Evolutionary conservation across 2,888 invertebrate genomes (phyloP).

Genomic region (Melipona beecheii): DNA sequence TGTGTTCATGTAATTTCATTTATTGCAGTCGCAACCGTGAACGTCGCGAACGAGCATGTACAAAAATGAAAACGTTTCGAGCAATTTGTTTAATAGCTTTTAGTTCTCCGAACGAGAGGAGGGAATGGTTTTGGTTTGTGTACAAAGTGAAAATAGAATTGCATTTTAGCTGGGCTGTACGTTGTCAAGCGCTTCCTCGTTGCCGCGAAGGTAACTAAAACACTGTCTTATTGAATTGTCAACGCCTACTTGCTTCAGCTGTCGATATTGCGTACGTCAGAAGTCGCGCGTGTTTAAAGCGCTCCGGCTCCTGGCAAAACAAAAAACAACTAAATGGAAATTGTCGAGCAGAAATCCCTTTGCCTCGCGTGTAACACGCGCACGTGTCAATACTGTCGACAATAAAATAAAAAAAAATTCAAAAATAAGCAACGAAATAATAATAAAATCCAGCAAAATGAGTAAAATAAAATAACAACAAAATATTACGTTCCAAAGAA

Average conservation of each 20-base stretch:
- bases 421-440: too few relatives aligned
- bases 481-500: too few relatives aligned
- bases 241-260: slow-evolving; percentile 9
- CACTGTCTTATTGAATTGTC: background rate
- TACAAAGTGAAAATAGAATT: background rate
- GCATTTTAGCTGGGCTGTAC: background rate
- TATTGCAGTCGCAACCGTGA: too few relatives aligned
- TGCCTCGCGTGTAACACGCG: background rate
- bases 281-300: background rate
- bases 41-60: too few relatives aligned
- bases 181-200: background rate
- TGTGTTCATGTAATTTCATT: too few relatives aligned
- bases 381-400: background rate
- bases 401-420: too few relatives aligned
- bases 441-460: too few relatives aligned
- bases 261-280: slow-evolving; percentile 12
- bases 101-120: background rate
- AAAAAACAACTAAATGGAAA: background rate
- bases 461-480: too few relatives aligned
- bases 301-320: background rate
- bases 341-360: background rate
- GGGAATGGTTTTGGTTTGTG: background rate
- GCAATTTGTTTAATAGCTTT: too few relatives aligned
- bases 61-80: too few relatives aligned
- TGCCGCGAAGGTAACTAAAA: background rate